Evolutionary conservation across 2,888 invertebrate genomes (phyloP), one percentile per base, ranked within the genome.

Genomic region (Cosmia trapezina): DNA sequence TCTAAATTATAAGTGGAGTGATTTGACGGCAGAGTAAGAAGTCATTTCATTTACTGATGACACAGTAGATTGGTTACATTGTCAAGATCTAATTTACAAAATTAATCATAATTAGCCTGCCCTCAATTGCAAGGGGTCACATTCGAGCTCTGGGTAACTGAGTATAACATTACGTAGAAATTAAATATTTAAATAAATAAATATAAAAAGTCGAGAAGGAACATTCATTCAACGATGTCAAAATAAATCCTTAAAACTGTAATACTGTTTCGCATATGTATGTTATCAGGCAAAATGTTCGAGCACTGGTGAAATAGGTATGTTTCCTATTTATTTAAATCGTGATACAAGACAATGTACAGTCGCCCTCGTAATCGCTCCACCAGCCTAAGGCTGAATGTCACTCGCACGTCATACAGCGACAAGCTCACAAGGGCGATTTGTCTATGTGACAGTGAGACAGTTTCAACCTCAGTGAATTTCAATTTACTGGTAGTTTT

Each of bases 61-160:
- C n/a, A 37, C 37, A 5, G 6, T 61, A 45, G 11, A 47, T 47
- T 37, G 45, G 8, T 70, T 41, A 5, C 37, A 56, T 28, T 9
- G 9, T 43, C 9, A 45, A 22, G 7, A 17, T 43, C 6, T 43
- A 17, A 17, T n/a, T 41, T 28, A 49, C 28, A 41, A 51, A n/a
- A 53, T n/a, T 47, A 28, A 47, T 53, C 7, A 37, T 6, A 37
- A 37, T 37, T 47, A 3, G 17, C 1, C 12, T 12, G 12, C 7
- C 11, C 4, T 33, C 12, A 28, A 28, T 28, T 37, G 37, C 14
- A 47, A 54, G 4, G 17, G 45, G 9, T 14, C 9, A 64, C 17
- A 75, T 51, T 66, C 76, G 67, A 51, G 76, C 56, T 22, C 47
- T 49, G 33, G 33, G n/a, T 45, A 45, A 28, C 12, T 45, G 41